phyloP scores from a whole-genome alignment of 2,797 vertebrate species.

The Falco berigora region DNA sequence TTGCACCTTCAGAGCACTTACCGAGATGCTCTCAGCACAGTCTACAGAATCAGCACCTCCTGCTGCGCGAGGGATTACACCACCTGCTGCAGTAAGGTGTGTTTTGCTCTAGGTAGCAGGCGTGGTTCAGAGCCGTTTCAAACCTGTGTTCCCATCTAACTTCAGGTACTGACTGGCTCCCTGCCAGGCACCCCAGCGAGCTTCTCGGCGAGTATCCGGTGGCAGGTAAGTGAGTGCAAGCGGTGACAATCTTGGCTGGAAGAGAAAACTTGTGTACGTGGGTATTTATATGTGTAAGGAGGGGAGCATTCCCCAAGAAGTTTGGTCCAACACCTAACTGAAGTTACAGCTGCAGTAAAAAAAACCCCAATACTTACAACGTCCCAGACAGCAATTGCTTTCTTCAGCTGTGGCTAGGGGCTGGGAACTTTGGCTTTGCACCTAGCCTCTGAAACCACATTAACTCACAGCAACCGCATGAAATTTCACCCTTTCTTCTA shows the following conservation, averaged over 20 bases:
- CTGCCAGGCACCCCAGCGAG: background rate
- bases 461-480: background rate
- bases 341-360: background rate
- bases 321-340: background rate
- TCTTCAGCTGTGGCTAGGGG: background rate
- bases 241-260: background rate
- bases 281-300: background rate
- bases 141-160: background rate
- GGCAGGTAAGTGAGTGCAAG: background rate
- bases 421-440: background rate
- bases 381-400: background rate
- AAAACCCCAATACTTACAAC: rapidly evolving
- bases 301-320: background rate
- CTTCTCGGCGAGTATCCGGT: background rate
- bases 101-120: background rate
- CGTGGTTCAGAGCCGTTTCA: background rate
- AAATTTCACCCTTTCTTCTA: background rate
- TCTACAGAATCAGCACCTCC: rapidly evolving
- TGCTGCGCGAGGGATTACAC: background rate
- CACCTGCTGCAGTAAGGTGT: rapidly evolving
- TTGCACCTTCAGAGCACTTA: background rate
- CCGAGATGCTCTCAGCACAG: background rate
- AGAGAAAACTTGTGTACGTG: background rate
- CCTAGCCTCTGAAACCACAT: background rate
- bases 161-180: background rate